Evolutionary conservation across 2,113 vertebrate species (phyloP), one percentile per base, ranked within the genome.

Genomic region (Cercocebus atys): DNA sequence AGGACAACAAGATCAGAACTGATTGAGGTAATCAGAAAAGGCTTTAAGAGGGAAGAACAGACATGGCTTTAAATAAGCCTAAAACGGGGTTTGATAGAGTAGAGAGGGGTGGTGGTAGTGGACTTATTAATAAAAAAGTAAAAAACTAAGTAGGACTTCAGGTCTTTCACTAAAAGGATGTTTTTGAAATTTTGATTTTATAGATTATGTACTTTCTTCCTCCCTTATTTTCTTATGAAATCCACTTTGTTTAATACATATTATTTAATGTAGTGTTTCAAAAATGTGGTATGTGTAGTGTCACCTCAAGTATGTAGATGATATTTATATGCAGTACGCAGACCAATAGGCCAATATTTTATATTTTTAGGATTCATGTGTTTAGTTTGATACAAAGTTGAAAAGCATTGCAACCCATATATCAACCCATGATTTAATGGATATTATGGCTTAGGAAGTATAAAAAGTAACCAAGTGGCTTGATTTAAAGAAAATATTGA

Each of bases 401-500:
- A 76, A 91, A 92, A 93, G 45, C 18, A 47, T 59, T 91, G 14
- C 1, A 90, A 66, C 20, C 47, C 79, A 66, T 73, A 6, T 72
- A 90, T 52, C 75, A 85, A 52, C 17, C 5, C 8, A 73, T 85
- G 43, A 78, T 86, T 66, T 93, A 43, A 78, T 88, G 57, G 32
- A 22, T 94, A 64, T 59, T 57, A 45, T 92, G 47, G 3, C 8
- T 90, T 83, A 85, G 9, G n/a, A 80, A 22, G 16, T 45, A 2
- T 87, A 4, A 20, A 68, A 70, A 0, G 1, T 95, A 82, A 94
- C 47, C 22, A 47, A 95, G 11, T 81, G 80, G 47, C 8, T 79
- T 96, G 66, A 94, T 88, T 82, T 96, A 89, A 97, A 96, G 75
- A 70, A 97, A 96, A 95, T 96, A 94, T 72, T 97, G 95, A 68